A percentile compares a stretch with the other conserved stretches of the same genome.
These are phyloP conservation scores for Plebejus argus DNA, from an alignment of 2,888 invertebrate species.

Conservation along the genomic window DNA sequence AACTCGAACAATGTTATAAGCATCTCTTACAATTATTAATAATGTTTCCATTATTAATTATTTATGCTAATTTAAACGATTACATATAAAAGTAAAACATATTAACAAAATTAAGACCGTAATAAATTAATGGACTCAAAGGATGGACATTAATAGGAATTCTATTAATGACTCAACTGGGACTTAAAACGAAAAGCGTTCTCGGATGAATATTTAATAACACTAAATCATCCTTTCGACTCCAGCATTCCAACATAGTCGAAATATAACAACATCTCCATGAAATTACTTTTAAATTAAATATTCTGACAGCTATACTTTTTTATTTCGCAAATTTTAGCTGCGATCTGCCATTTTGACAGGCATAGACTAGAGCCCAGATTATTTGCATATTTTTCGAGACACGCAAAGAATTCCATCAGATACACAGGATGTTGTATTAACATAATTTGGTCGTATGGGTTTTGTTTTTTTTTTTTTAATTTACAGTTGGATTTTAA, in stretches of 20 bases:
- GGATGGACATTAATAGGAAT: slow-evolving; percentile 59
- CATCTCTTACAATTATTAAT: slow-evolving; percentile 1
- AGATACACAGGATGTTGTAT: slow-evolving; percentile 66
- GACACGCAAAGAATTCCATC: slow-evolving; percentile 60
- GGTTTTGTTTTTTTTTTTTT: slow-evolving; percentile 58
- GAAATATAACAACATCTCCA: slow-evolving; percentile 61
- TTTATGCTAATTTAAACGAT: slow-evolving; percentile 22
- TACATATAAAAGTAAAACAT: slow-evolving; percentile 39
- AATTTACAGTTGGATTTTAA: slow-evolving; percentile 55
- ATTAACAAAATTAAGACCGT: slow-evolving; percentile 50
- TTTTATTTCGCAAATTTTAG: not conserved
- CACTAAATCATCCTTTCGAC: slow-evolving; percentile 60
- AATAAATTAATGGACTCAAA: slow-evolving; percentile 42
- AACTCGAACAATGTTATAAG: not conserved
- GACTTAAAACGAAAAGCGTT: slow-evolving; percentile 49
- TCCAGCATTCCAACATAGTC: slow-evolving; percentile 44
- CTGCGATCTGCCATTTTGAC: not conserved
- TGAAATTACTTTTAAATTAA: slow-evolving; percentile 19
- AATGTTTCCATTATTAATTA: slow-evolving; percentile 1
- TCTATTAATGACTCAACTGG: slow-evolving; percentile 68
- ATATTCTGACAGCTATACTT: slow-evolving; percentile 14
- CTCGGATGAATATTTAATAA: slow-evolving; percentile 53
- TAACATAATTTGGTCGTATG: slow-evolving; percentile 70
- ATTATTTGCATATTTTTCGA: slow-evolving; percentile 41
- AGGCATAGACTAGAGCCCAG: not conserved